These are phyloP conservation scores for Megalonaias nervosa DNA, from an alignment of 1,140 invertebrate species.

Conservation along the genomic window DNA sequence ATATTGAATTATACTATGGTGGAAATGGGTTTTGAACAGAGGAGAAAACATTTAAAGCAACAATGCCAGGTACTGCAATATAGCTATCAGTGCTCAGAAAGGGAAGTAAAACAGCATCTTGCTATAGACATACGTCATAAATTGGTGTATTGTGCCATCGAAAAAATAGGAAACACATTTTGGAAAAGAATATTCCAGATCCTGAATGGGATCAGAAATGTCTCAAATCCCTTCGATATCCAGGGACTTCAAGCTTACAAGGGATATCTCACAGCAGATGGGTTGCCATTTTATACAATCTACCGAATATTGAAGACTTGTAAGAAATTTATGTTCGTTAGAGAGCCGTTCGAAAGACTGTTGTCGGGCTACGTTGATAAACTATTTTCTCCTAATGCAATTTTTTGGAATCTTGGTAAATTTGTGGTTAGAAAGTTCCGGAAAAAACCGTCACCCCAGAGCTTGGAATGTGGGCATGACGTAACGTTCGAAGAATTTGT, in stretches of 20 bases:
- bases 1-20: neutral
- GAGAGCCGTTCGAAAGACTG: constrained; percentile 59
- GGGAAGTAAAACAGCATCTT: constrained; percentile 45
- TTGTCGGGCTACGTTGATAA: constrained; percentile 64
- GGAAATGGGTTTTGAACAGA: constrained; percentile 4
- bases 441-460: constrained; percentile 35
- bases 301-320: constrained; percentile 39
- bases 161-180: constrained; percentile 63
- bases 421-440: constrained; percentile 53
- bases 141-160: constrained; percentile 59
- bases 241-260: constrained; percentile 44
- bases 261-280: constrained; percentile 45
- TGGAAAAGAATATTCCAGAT: constrained; percentile 60
- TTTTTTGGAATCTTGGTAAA: constrained; percentile 59
- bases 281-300: constrained; percentile 46
- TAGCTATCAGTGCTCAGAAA: constrained; percentile 46
- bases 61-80: constrained; percentile 36
- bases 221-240: constrained; percentile 43
- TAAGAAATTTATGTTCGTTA: constrained; percentile 57
- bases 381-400: constrained; percentile 62
- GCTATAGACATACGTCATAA: constrained; percentile 38
- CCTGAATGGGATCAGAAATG: constrained; percentile 43
- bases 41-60: constrained; percentile 16
- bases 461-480: constrained; percentile 58
- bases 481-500: constrained; percentile 63